Conservation (phyloP, 2,888 invertebrate species). For the Torymus texanus region DNA sequence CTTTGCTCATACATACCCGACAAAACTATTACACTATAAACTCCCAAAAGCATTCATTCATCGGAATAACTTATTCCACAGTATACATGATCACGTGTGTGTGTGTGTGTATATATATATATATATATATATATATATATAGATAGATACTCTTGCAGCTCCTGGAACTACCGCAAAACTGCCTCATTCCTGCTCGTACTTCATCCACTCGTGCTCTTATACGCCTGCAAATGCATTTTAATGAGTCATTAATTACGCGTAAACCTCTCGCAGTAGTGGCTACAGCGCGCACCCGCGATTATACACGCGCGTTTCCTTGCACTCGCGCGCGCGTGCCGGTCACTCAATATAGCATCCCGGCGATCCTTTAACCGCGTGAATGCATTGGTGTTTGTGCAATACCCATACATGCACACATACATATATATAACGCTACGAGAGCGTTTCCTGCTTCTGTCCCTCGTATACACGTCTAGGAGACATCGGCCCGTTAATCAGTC, state of each 20-base stretch:
- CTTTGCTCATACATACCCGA: no score
- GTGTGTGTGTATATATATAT: no score
- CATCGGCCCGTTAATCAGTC: constrained; percentile 57
- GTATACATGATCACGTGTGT: not conserved
- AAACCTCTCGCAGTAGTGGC: not conserved
- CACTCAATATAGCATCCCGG: constrained; percentile 31
- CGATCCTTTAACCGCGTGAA: not conserved
- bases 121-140: no score
- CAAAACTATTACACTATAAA: not conserved
- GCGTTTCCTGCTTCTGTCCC: no score
- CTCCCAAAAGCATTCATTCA: constrained; percentile 16
- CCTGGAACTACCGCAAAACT: constrained; percentile 11
- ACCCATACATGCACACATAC: not conserved
- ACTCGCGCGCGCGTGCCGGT: constrained; percentile 19
- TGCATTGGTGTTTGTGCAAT: not conserved
- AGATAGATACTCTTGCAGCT: not conserved
- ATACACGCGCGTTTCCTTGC: constrained; percentile 23
- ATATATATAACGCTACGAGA: not conserved
- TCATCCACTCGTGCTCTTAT: no score
- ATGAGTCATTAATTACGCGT: constrained; percentile 49
- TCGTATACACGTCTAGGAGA: constrained; percentile 17
- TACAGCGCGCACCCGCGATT: constrained; percentile 9
- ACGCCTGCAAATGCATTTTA: constrained; percentile 23
- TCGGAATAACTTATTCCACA: constrained; percentile 24
- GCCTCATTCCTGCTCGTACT: not conserved